phyloP scores from a whole-genome alignment of 23 tunicate species.

The Clavelina lepadiformis region DNA sequence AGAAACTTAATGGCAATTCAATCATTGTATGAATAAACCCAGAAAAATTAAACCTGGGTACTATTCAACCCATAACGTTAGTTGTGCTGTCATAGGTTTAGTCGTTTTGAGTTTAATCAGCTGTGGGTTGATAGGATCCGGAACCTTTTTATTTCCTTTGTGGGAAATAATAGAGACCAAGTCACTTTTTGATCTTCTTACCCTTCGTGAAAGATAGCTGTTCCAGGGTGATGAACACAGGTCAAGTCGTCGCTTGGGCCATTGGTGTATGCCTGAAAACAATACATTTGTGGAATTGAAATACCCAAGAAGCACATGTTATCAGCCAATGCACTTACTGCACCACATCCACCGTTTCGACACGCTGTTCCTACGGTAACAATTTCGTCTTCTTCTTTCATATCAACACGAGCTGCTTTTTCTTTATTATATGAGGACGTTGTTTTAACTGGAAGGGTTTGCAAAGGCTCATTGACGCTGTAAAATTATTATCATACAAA shows the following conservation, averaged over 20 bases:
- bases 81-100: no score
- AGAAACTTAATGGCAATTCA: no score
- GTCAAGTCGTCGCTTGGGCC: constrained; percentile 23
- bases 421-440: constrained; percentile 40
- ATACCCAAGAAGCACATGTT: not conserved
- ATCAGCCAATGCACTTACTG: constrained; percentile 26
- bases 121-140: no score
- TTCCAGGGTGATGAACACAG: constrained; percentile 72
- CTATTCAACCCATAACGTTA: no score
- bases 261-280: constrained; percentile 31
- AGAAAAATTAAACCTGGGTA: no score
- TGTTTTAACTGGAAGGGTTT: constrained; percentile 17
- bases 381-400: constrained; percentile 12
- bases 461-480: constrained; percentile 28
- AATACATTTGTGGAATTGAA: not conserved
- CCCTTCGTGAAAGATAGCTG: constrained; percentile 76
- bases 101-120: no score
- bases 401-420: constrained; percentile 3
- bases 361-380: constrained; percentile 49
- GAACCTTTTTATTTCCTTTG: no score
- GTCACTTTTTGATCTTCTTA: no score
- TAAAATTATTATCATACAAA: not conserved
- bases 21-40: no score
- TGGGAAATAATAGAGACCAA: no score
- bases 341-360: constrained; percentile 39